Conservation (phyloP, 2,113 vertebrate species). For the Macroglossus sobrinus region DNA sequence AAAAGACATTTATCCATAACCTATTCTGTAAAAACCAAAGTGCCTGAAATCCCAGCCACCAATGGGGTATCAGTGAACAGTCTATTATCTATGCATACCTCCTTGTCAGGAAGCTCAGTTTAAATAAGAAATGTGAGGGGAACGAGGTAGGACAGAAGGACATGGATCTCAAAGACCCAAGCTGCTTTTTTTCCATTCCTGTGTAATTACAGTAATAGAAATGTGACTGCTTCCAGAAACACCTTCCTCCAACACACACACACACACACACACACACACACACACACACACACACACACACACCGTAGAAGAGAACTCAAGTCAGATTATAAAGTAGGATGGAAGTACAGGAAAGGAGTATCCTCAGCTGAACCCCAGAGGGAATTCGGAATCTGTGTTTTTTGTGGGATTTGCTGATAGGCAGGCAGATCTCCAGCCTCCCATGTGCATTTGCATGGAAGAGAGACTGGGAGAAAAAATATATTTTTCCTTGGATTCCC, state of each 20-base stretch:
- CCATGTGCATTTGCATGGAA: background rate
- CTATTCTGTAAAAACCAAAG: background rate
- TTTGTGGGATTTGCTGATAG: background rate
- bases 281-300: background rate
- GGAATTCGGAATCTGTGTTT: background rate
- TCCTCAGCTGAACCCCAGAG: conserved; percentile 16
- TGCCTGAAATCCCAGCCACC: background rate
- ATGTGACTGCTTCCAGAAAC: background rate
- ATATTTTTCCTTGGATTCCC: background rate
- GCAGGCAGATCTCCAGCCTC: background rate
- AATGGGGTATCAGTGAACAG: background rate
- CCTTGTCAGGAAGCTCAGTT: background rate
- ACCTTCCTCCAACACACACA: background rate
- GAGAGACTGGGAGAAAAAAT: background rate
- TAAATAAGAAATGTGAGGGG: background rate
- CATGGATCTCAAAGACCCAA: background rate
- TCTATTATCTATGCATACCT: background rate
- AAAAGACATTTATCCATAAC: background rate
- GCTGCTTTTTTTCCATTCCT: too few species aligned
- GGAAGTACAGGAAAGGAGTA: background rate
- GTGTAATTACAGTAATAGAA: background rate
- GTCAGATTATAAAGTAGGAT: background rate
- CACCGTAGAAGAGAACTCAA: background rate
- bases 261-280: background rate
- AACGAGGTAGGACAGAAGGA: background rate